These are phyloP conservation scores for Notocelia uddmanniana DNA, from an alignment of 2,888 invertebrate genomes.

Conservation along the genomic window DNA sequence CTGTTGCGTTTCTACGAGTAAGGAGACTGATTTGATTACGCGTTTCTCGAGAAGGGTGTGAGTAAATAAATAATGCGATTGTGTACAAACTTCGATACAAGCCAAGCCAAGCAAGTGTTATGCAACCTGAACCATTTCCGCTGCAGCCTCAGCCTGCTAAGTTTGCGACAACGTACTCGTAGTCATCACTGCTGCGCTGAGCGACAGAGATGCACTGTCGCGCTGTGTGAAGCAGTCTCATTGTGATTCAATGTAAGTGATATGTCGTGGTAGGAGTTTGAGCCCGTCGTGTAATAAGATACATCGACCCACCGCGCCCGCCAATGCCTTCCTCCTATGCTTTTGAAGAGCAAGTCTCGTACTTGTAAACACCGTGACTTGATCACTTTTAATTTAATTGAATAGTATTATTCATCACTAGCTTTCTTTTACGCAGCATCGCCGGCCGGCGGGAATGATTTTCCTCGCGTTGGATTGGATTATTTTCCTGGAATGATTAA, in stretches of 20 bases:
- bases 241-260: conserved; percentile 35
- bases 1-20: conserved; percentile 58
- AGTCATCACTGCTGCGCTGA: conserved; percentile 33
- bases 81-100: conserved; percentile 69
- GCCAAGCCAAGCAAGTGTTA: conserved; percentile 66
- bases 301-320: conserved; percentile 54
- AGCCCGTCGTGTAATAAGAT: conserved; percentile 70
- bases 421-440: background rate
- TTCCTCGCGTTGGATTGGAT: conserved; percentile 4
- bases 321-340: conserved; percentile 47
- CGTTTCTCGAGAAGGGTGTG: conserved; percentile 61
- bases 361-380: conserved; percentile 8
- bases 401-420: conserved; percentile 5
- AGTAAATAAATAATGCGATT: conserved; percentile 70
- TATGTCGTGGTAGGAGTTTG: conserved; percentile 14
- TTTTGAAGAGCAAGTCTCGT: conserved; percentile 46
- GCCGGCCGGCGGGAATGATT: conserved; percentile 4
- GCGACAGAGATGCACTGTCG: conserved; percentile 37
- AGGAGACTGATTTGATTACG: conserved; percentile 61
- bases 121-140: conserved; percentile 69
- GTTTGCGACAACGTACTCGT: conserved; percentile 27
- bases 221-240: conserved; percentile 19
- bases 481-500: conserved; percentile 20
- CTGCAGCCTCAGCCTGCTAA: conserved; percentile 54
- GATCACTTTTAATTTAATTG: conserved; percentile 7